Base-by-base conservation (phyloP, 2,888 invertebrate genomes). In the Morpho helenor region DNA sequence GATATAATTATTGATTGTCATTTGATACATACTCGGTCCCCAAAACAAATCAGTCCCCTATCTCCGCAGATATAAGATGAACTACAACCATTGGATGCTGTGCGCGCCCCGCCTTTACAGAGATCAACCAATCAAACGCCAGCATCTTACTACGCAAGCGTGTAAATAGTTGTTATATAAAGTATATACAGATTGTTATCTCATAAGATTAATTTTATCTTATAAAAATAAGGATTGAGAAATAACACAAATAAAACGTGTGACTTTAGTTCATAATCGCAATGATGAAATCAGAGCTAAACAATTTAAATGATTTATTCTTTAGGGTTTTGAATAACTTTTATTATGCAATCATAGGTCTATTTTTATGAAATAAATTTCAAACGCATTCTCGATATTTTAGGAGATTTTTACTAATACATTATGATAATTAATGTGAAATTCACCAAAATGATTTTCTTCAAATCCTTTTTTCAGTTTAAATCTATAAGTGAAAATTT, bases 1-100 rank as follows among this genome's bases (percentile, higher is more conserved):
- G 40, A 7, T 10, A 41, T 22, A n/a, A 39, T 22, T 39, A 52
- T 49, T 41, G 44, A 61, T 52, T 43, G 51, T 52, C 53, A 54
- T 9, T 55, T 10, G 45, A 61, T 63, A 65, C 57, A 52, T 57
- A 61, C 43, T 52, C 55, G 43, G 48, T 59, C 60, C 63, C 60
- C 57, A 62, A 56, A 54, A 48, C 59, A 56, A 64, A 63, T 67
- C 64, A 57, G 61, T 67, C 66, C 65, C 69, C 69, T 64, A 66
- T 67, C 65, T 68, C 57, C 53, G 52, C 49, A 60, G 63, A 65
- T 63, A 65, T 64, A 61, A 66, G 67, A 69, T 73, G 66, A 64
- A 63, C 62, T 48, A 57, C 68, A 65, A 69, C 64, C 74, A 83
- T 79, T 82, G 83, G 84, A 84, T 80, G 84, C 84, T 84, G 84